These are phyloP conservation scores for Porites lobata DNA, from an alignment of 92 coral and sea anemone genomes.

Conservation along the genomic window DNA sequence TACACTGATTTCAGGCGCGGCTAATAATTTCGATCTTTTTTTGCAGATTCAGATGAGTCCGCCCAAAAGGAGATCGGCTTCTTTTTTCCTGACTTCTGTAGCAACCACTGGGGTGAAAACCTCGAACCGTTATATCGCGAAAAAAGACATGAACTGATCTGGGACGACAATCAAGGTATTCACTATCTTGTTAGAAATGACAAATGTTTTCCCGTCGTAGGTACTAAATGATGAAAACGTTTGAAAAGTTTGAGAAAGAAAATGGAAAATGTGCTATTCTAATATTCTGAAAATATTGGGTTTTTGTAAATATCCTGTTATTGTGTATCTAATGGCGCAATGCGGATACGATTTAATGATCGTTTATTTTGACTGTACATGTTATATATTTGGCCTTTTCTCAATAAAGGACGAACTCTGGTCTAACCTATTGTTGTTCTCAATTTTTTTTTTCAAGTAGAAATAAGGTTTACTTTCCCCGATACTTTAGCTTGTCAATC, in stretches of 20 bases:
- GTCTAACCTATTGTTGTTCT: no score
- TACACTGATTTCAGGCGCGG: neutral
- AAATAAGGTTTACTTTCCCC: no score
- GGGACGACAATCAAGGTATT: slow-evolving; percentile 35
- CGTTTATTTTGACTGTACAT: no score
- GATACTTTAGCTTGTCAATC: no score
- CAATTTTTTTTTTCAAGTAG: no score
- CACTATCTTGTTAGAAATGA: neutral
- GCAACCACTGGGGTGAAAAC: slow-evolving; percentile 53
- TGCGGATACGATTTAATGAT: no score
- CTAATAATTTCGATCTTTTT: neutral
- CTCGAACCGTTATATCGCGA: slow-evolving; percentile 54
- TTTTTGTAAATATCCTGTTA: no score
- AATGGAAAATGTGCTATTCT: neutral
- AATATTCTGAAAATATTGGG: no score
- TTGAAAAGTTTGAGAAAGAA: neutral
- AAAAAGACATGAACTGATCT: neutral
- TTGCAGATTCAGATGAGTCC: slow-evolving; percentile 85
- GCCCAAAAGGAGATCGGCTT: slow-evolving; percentile 90
- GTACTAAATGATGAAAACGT: neutral
- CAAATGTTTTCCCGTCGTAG: neutral
- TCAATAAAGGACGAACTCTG: no score
- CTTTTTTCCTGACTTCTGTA: slow-evolving; percentile 90
- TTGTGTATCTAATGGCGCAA: no score
- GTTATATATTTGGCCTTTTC: no score